These are phyloP conservation scores for Galerucella pusilla DNA, from an alignment of 2,888 invertebrate species.

Conservation along the genomic window DNA sequence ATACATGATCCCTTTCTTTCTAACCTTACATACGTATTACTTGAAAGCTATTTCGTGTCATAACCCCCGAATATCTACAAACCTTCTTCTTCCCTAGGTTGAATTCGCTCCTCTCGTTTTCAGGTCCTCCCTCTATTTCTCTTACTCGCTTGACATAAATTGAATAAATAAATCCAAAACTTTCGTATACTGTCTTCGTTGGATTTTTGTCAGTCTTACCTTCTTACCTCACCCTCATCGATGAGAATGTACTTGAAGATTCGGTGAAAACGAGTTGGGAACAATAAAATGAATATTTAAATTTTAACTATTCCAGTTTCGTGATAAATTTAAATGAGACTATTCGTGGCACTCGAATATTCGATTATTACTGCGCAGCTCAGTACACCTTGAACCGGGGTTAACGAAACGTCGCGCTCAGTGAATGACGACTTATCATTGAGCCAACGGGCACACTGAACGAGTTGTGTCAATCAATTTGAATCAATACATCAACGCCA, in stretches of 20 bases:
- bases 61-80: neutral
- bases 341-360: no score
- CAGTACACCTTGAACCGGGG: no score
- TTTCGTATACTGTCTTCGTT: constrained; percentile 1
- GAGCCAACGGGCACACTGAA: no score
- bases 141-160: constrained; percentile 19
- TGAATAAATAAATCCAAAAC: constrained; percentile 24
- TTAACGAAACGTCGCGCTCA: no score
- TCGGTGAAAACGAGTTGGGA: no score
- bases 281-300: no score
- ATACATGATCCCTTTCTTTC: neutral
- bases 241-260: neutral
- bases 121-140: neutral
- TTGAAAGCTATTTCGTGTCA: constrained; percentile 1
- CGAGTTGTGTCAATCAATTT: no score
- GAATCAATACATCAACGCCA: no score
- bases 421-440: no score
- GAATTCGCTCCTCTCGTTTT: constrained; percentile 15
- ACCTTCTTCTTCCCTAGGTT: constrained; percentile 12
- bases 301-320: no score
- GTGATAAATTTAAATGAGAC: no score
- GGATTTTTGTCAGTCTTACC: neutral
- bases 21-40: neutral
- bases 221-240: neutral
- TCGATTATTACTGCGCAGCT: no score